phyloP scores from a whole-genome alignment of 2,113 vertebrate genomes.

The Aspidoscelis tigris region DNA sequence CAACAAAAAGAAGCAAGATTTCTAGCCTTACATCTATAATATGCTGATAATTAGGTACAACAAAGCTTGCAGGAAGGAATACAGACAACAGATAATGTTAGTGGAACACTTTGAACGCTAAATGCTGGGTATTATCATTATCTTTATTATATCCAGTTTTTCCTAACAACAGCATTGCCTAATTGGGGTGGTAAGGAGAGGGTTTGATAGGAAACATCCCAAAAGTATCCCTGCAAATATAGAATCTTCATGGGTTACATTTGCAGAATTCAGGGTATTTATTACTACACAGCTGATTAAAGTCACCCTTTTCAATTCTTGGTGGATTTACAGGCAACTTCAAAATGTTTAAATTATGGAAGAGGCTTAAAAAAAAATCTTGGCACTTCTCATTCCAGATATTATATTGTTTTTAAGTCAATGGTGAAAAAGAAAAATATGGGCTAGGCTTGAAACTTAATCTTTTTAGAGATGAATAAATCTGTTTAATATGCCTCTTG shows the following conservation, averaged over 20 bases:
- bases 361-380: neutral
- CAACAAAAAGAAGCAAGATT: neutral
- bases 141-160: neutral
- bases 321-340: slow-evolving; percentile 2
- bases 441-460: slow-evolving; percentile 1
- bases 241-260: neutral
- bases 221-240: slow-evolving; percentile 7
- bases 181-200: neutral
- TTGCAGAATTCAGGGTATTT: neutral
- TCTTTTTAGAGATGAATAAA: slow-evolving; percentile 30
- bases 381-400: neutral
- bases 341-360: neutral
- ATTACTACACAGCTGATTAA: neutral
- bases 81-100: neutral
- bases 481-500: slow-evolving; percentile 19
- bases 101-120: neutral
- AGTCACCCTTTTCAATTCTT: neutral
- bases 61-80: neutral
- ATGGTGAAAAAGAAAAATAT: neutral
- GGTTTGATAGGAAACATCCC: neutral
- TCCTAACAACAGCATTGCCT: neutral
- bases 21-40: neutral
- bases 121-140: neutral
- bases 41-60: neutral
- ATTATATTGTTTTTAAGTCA: neutral